phyloP scores from a whole-genome alignment of 2,797 vertebrate genomes.

The Argyrosomus regius region DNA sequence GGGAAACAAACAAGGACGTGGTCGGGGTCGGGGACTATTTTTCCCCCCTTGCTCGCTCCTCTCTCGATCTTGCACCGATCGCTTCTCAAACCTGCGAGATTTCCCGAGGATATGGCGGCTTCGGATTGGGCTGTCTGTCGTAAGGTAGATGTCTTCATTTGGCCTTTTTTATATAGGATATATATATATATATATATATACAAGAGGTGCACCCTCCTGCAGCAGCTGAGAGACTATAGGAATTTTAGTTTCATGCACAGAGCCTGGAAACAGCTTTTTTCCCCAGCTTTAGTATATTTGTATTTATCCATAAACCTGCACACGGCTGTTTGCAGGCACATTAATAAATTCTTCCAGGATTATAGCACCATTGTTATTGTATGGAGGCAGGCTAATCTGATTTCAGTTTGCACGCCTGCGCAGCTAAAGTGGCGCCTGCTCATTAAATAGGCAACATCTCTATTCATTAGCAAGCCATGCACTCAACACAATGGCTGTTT shows the following conservation, averaged over 20 bases:
- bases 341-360: background rate
- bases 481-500: slow-evolving; percentile 15
- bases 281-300: no score
- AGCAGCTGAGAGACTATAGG: slow-evolving; percentile 26
- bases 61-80: slow-evolving; percentile 33
- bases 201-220: slow-evolving; percentile 31
- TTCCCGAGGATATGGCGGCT: slow-evolving; percentile 71
- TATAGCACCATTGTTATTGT: slow-evolving; percentile 44
- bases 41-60: slow-evolving; percentile 3
- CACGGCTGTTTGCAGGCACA: background rate
- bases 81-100: slow-evolving; percentile 29
- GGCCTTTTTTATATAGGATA: slow-evolving; percentile 3
- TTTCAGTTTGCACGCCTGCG: slow-evolving; percentile 66
- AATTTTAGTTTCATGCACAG: slow-evolving; percentile 29
- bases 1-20: slow-evolving; percentile 77
- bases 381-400: slow-evolving; percentile 27
- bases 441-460: slow-evolving; percentile 42
- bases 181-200: background rate
- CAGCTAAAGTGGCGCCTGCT: slow-evolving; percentile 37
- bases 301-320: background rate
- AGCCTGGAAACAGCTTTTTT: background rate
- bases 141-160: slow-evolving; percentile 72
- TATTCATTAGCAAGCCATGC: slow-evolving; percentile 26
- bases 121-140: slow-evolving; percentile 54
- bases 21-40: slow-evolving; percentile 51